Percentiles rank a stretch among this genome's conserved stretches.
Evolutionary conservation across 1,140 invertebrate species (phyloP).

Genomic region (Agrypnia vestita): DNA sequence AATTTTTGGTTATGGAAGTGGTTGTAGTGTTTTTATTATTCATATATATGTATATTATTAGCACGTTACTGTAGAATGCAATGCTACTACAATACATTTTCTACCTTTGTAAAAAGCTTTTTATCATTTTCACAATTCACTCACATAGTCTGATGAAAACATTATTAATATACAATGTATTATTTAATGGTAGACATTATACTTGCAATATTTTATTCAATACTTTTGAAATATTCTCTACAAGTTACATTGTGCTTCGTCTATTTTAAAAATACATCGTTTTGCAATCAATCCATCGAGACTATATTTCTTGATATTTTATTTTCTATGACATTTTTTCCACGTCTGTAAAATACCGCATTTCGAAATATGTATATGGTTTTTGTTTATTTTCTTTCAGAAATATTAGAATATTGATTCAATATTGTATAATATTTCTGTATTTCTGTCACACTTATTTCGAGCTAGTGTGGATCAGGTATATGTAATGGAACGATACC

Average conservation of each 20-base stretch:
- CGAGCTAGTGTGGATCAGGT: slow-evolving; percentile 50
- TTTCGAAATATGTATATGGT: background rate
- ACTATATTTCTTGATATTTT: slow-evolving; percentile 4
- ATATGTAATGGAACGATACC: slow-evolving; percentile 47
- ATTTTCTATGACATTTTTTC: slow-evolving; percentile 8
- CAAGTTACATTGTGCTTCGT: background rate
- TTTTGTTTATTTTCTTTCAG: slow-evolving; percentile 14
- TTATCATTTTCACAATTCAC: slow-evolving; percentile 15
- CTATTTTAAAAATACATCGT: too few relatives aligned
- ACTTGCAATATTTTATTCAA: slow-evolving; percentile 5
- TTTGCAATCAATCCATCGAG: background rate
- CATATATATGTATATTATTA: background rate
- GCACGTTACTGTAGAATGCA: background rate
- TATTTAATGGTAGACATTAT: background rate
- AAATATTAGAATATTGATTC: slow-evolving; percentile 34
- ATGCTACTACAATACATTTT: slow-evolving; percentile 3
- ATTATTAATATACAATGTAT: slow-evolving; percentile 5
- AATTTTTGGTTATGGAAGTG: background rate
- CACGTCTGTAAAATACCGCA: background rate
- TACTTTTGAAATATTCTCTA: background rate
- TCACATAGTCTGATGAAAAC: background rate
- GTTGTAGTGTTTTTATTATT: slow-evolving; percentile 6
- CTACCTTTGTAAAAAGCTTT: slow-evolving; percentile 19
- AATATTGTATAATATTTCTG: slow-evolving; percentile 32
- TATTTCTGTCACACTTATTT: slow-evolving; percentile 27